phyloP scores from a whole-genome alignment of 2,797 vertebrate genomes.

The Buphagus erythrorhynchus region DNA sequence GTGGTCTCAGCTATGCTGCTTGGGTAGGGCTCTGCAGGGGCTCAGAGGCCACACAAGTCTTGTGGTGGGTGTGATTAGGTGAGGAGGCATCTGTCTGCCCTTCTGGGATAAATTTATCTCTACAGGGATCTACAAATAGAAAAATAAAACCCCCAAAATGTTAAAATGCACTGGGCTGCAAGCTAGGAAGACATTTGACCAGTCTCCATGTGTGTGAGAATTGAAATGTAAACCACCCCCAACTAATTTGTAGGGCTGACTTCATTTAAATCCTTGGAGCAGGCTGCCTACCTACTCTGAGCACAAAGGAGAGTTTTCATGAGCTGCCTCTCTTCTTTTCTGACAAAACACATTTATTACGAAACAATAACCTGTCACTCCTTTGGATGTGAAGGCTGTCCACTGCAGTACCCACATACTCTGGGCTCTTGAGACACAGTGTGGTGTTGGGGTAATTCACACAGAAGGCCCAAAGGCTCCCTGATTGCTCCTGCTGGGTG shows the following conservation, averaged over 20 bases:
- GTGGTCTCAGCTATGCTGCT: neutral
- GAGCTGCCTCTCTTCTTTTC: neutral
- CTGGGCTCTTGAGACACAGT: accelerated
- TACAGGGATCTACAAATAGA: neutral
- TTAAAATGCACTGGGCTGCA: neutral
- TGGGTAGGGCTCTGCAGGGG: neutral
- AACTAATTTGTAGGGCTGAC: neutral
- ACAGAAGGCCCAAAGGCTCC: neutral
- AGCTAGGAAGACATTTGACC: neutral
- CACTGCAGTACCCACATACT: neutral
- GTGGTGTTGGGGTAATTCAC: neutral
- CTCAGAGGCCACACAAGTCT: neutral
- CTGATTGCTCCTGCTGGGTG: accelerated
- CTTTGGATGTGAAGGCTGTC: neutral
- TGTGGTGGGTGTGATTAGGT: neutral
- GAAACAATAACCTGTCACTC: neutral
- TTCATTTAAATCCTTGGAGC: neutral
- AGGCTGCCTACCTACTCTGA: neutral
- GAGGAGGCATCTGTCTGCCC: neutral
- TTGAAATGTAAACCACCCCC: neutral
- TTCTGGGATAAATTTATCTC: neutral
- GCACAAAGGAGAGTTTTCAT: neutral
- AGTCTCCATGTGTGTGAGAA: accelerated
- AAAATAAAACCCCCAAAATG: neutral
- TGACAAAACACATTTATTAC: neutral